These are phyloP conservation scores for Cochlearius cochlearius DNA, from an alignment of 2,113 vertebrate genomes.

Conservation along the genomic window DNA sequence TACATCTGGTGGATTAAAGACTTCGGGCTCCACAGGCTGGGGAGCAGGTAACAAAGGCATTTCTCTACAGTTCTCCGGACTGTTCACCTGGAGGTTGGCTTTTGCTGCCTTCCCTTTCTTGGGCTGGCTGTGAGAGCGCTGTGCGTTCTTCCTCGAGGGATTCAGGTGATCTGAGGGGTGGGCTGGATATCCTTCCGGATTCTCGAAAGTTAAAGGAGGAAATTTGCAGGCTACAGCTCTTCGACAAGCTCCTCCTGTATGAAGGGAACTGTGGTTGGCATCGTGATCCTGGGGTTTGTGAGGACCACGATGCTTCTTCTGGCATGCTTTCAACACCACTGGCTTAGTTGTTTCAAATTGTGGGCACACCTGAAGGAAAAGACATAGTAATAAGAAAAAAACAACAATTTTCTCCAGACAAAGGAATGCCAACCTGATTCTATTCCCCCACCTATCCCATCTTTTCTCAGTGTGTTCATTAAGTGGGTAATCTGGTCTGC, in stretches of 20 bases:
- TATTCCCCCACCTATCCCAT: not conserved
- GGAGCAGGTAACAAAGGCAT: not conserved
- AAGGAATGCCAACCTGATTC: not conserved
- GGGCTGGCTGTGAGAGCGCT: not conserved
- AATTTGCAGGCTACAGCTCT: constrained; percentile 75
- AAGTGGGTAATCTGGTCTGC: not conserved
- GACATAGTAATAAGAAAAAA: not conserved
- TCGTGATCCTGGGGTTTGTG: not conserved
- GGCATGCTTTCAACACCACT: not conserved
- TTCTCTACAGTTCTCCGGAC: not conserved
- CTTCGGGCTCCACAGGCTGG: not conserved
- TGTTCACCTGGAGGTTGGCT: not conserved
- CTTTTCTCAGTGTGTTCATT: not conserved
- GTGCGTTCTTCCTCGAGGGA: not conserved
- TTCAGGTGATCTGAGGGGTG: fast-evolving
- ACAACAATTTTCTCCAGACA: not conserved
- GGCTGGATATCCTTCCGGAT: not conserved
- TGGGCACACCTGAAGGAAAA: constrained; percentile 78
- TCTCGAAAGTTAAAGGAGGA: constrained; percentile 76
- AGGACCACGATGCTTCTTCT: not conserved
- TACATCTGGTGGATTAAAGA: constrained; percentile 42
- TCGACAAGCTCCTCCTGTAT: not conserved
- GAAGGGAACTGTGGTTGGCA: not conserved
- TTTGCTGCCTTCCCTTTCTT: not conserved
- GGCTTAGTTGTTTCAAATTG: constrained; percentile 77